Evolutionary conservation across 2,113 vertebrate genomes (phyloP).

Genomic region (Rattus norvegicus): DNA sequence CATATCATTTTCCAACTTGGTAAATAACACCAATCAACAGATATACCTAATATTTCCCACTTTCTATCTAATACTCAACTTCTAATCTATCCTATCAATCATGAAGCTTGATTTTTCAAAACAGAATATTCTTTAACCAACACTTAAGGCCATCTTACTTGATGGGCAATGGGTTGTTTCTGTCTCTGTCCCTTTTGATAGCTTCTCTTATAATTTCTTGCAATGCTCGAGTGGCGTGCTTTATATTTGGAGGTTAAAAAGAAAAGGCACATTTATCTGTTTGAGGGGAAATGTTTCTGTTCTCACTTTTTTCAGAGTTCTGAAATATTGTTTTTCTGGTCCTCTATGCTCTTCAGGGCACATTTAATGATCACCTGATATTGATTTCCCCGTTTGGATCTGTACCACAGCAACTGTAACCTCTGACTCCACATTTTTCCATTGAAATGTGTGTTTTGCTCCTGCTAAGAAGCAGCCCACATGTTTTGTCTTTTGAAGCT

Average conservation of each 20-base stretch:
- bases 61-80: background rate
- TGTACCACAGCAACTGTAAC: constrained; percentile 54
- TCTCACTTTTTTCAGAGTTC: background rate
- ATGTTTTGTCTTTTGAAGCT: constrained; percentile 74
- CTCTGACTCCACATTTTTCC: constrained; percentile 65
- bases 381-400: constrained; percentile 59
- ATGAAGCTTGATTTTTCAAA: background rate
- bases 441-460: constrained; percentile 68
- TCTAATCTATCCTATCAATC: background rate
- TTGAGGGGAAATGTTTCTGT: constrained; percentile 7
- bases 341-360: background rate
- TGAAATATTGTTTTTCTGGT: constrained; percentile 35
- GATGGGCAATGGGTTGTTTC: background rate
- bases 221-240: background rate
- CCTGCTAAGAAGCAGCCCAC: constrained; percentile 69
- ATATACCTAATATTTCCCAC: background rate
- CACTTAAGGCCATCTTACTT: background rate
- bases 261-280: constrained; percentile 21
- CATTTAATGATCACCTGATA: constrained; percentile 65
- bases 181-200: background rate
- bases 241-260: constrained; percentile 4
- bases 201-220: background rate
- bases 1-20: constrained; percentile 1
- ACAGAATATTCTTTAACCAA: background rate
- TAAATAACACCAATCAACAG: background rate